Conservation (phyloP, 2,888 invertebrate species). For the Epirrhoe alternata region DNA sequence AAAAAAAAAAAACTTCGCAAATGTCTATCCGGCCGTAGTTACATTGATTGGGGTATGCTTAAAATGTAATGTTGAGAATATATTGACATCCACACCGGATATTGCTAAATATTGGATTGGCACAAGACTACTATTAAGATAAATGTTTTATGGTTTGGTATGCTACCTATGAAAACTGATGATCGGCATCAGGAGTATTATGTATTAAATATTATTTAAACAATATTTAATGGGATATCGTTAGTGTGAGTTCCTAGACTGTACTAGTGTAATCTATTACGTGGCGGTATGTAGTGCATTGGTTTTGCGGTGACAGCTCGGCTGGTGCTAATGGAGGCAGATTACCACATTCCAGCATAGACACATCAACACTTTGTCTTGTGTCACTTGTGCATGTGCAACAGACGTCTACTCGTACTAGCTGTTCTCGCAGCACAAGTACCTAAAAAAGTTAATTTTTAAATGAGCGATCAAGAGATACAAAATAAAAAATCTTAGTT, state of each 20-base stretch:
- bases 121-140: no score
- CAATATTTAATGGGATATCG: no score
- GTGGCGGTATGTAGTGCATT: slow-evolving; percentile 16
- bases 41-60: no score
- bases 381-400: not conserved
- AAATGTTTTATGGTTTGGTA: no score
- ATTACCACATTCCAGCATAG: slow-evolving; percentile 13
- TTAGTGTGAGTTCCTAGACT: not conserved
- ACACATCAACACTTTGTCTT: not conserved
- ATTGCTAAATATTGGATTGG: no score
- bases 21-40: no score
- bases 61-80: no score
- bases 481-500: not conserved
- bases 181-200: no score
- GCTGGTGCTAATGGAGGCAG: slow-evolving; percentile 11
- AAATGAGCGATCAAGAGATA: not conserved
- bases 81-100: no score
- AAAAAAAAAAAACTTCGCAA: no score
- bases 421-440: not conserved
- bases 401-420: not conserved
- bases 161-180: no score
- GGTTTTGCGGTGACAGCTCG: slow-evolving; percentile 18
- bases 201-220: no score
- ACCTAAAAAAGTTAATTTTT: not conserved
- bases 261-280: slow-evolving; percentile 22